Conservation (phyloP, 2,113 vertebrate species). For the Eretmochelys imbricata region DNA sequence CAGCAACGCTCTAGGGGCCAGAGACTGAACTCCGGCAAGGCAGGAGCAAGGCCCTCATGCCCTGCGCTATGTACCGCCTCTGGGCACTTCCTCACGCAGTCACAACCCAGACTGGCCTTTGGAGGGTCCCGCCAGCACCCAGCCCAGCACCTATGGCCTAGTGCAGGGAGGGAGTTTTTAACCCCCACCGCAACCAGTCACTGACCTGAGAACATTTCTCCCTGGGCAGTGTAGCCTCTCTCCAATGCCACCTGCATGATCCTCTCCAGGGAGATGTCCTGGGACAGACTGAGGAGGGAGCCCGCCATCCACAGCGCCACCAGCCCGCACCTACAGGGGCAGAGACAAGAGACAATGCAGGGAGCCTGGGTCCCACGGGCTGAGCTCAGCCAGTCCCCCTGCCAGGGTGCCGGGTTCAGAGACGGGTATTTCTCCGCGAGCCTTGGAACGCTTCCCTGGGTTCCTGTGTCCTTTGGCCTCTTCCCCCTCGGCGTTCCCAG, state of each 20-base stretch:
- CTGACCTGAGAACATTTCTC: constrained; percentile 92
- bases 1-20: not conserved
- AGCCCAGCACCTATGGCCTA: not conserved
- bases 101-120: no score
- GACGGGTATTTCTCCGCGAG: not conserved
- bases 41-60: not conserved
- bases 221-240: constrained; percentile 85
- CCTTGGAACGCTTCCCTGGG: not conserved
- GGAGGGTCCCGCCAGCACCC: not conserved
- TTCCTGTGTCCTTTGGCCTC: not conserved
- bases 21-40: not conserved
- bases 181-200: not conserved
- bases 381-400: not conserved
- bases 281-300: constrained; percentile 68
- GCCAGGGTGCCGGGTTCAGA: not conserved
- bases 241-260: constrained; percentile 78
- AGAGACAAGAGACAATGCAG: not conserved
- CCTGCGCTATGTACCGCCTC: not conserved
- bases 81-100: not conserved
- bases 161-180: not conserved
- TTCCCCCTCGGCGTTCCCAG: not conserved
- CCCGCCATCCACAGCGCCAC: constrained; percentile 92
- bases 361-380: not conserved
- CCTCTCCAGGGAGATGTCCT: constrained; percentile 73
- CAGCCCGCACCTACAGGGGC: constrained; percentile 84